Base-by-base conservation (phyloP, 2,797 vertebrate genomes). In the Danio kyathit region DNA sequence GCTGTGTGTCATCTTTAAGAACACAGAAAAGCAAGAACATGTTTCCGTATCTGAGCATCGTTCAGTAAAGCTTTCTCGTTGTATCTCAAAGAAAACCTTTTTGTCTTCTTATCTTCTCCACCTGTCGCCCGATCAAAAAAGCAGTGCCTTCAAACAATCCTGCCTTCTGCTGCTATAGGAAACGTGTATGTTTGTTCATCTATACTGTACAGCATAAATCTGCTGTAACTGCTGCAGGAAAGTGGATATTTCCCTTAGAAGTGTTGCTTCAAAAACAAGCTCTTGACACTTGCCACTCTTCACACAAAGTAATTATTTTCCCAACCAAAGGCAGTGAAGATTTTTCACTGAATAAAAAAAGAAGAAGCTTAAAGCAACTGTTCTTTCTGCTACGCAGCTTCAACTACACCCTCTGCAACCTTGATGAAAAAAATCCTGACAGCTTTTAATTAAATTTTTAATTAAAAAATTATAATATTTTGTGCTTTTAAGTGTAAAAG, bases 221-320 rank as follows among this genome's bases (percentile, higher is more conserved):
- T 76, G 16, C 11, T 4, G 44, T 59, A 69, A 78, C 9, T 7
- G 48, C 17, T 63, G 21, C 1, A 51, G 6, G 2, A 38, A 66
- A 44, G 12, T 66, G 11, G 2, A 11, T 9, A 11, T 49, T 76
- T 70, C 11, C 49, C 40, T 76, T 5, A 56, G 11, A 79, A 29
- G 74, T 19, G 74, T 21, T 29, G 16, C 17, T 48, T 77, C 16
- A 29, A 71, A 72, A 72, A 77, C 57, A 70, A 60, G 48, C 38
- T 48, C 40, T 77, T 54, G 69, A 57, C 66, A 70, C 76, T 19
- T 70, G 52, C 65, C 43, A 40, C 43, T 60, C n/a, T 60, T 60
- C 12, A 60, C 44, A 60, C 19, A 49, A 61, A 17, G 56, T 66
- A 51, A 71, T 79, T 70, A 51, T 71, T 61, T 70, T 71, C 13